Evolutionary conservation across 2,888 invertebrate species (phyloP), one percentile per base, ranked within the genome.

Genomic region (Argyresthia albistria): DNA sequence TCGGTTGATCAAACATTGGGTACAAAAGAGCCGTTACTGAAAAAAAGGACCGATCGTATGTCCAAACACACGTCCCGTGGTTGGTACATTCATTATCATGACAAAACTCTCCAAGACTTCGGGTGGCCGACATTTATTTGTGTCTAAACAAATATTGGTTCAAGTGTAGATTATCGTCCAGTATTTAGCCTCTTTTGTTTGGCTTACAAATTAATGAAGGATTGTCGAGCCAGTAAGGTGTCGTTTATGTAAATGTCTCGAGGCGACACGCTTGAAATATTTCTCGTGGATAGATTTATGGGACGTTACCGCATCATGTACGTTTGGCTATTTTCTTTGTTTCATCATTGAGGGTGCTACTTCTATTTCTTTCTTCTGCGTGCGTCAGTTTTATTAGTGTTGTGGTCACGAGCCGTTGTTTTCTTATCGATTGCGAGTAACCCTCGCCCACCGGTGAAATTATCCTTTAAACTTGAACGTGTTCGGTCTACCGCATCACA

Each of bases 91-190:
- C 72, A 84, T 87, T 87, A 84, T 60, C 86, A 87, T 86, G 66
- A 86, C 83, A 86, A 87, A 77, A 73, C 71, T 46, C 36, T 45
- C 47, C 48, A 60, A 62, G 69, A 66, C 68, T 74, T 71, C 70
- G 78, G 69, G 76, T 82, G 84, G 84, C 69, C 82, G 84, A 76
- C 80, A 73, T 64, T 74, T 77, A 75, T 75, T 77, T 80, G 79
- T 80, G 76, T 80, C 73, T 80, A 78, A 82, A 73, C 76, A 79
- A 87, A 87, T 86, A 87, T 87, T 87, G 72, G 63, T 66, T 64
- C 87, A 87, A 84, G 87, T 87, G 87, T 71, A 65, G 62, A 64
- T 16, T 63, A 63, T 69, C 60, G 87, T 86, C 87, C 87, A 80
- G 80, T 76, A 60, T 81, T 76, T 75, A 73, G 69, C 63, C 71